Evolutionary conservation across 2,888 invertebrate genomes (phyloP), one percentile per base, ranked within the genome.

Genomic region (Synergus japonicus): DNA sequence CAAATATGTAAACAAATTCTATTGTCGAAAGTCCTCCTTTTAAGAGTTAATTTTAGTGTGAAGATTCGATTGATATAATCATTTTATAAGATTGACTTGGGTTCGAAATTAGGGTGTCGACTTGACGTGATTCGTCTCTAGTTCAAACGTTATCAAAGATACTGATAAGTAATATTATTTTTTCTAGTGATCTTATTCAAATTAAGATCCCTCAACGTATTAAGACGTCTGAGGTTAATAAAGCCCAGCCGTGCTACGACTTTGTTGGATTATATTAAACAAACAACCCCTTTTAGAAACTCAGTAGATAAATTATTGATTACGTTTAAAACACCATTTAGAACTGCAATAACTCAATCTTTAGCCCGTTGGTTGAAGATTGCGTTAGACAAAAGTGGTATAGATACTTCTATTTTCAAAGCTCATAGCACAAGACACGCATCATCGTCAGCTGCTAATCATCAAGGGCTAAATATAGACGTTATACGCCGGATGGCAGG

Each of bases 191-290:
- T 58, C n/a, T 41, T 10, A 60, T 76, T 29, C 65, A 77, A 37
- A 79, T 49, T 41, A 77, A 76, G 46, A 79, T 79, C 37, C 58
- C 67, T 7, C 65, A 65, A 22, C n/a, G 67, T 18, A 66, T 76
- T 2, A 76, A 76, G 41, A 79, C 77, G 22, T 22, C 22, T 22
- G 22, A 22, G 22, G 22, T 22, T 22, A 22, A 22, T 22, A 22
- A 22, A 22, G 22, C 22, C 22, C 0, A 22, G 22, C 22, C 22
- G 22, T 22, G 22, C 76, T 2, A n/a, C n/a, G 15, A 29, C 41
- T 15, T 58, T 76, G 13, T 12, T 2, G 7, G 12, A 12, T 22
- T 76, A 76, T 29, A 29, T 58, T 15, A 37, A 37, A 37, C 13
- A 12, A 60, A 76, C 76, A 37, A 12, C 2, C 2, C 10, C 41